Percentiles rank a stretch among this genome's conserved stretches.
Conservation (phyloP, 2,113 vertebrate genomes). For the Antechinus flavipes region DNA sequence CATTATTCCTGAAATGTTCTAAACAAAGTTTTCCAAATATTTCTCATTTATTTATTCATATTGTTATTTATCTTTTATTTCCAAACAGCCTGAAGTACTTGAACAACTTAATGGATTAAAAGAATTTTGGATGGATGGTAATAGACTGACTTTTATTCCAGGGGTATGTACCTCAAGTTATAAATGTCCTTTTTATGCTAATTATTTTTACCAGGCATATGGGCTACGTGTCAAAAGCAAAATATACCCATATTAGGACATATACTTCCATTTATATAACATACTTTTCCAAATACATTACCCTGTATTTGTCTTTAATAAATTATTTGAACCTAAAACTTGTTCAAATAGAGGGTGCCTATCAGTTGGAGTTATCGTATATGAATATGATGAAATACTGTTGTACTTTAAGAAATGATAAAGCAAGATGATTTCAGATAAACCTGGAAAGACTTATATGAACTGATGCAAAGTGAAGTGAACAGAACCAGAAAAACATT, state of each 20-base stretch:
- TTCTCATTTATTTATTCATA: neutral
- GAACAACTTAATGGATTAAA: constrained; percentile 96
- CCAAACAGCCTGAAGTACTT: constrained; percentile 96
- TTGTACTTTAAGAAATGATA: neutral
- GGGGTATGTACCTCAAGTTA: constrained; percentile 88
- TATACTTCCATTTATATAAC: neutral
- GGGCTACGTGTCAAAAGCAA: neutral
- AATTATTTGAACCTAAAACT: neutral
- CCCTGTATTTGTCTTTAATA: neutral
- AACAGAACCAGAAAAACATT: neutral
- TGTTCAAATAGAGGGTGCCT: neutral
- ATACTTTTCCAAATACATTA: neutral
- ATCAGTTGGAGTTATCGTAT: neutral
- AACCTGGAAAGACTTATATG: neutral
- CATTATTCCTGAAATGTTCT: neutral
- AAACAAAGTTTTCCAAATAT: neutral
- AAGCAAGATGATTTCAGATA: neutral
- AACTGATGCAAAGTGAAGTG: neutral
- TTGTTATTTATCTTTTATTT: constrained; percentile 10
- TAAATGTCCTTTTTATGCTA: constrained; percentile 40
- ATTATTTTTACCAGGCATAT: constrained; percentile 41
- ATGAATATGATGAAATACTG: neutral
- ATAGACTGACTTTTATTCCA: constrained; percentile 96
- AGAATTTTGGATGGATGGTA: constrained; percentile 99
- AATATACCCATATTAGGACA: neutral